Evolutionary conservation across 2,888 invertebrate genomes (phyloP).

Genomic region (Epinotia brunnichana): DNA sequence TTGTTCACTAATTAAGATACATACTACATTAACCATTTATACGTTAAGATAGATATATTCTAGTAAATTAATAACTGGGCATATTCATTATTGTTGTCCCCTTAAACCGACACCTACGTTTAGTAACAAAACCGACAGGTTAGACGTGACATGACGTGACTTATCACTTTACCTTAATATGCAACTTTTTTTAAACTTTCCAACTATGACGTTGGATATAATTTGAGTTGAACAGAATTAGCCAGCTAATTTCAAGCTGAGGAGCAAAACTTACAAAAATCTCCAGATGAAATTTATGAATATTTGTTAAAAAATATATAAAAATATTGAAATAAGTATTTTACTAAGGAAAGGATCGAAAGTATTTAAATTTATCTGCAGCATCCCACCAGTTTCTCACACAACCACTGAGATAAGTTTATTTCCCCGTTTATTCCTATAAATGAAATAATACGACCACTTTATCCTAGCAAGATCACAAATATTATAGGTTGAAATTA

Average conservation of each 20-base stretch:
- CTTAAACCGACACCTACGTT: too few relatives aligned
- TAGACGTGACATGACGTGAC: too few relatives aligned
- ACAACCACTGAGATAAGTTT: slow-evolving; percentile 25
- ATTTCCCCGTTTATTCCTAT: slow-evolving; percentile 51
- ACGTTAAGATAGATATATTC: background rate
- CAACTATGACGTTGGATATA: background rate
- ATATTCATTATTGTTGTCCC: too few relatives aligned
- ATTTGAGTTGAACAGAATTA: background rate
- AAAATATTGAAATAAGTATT: too few relatives aligned
- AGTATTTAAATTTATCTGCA: background rate
- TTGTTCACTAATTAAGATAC: background rate
- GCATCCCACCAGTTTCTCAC: background rate
- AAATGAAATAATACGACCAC: slow-evolving; percentile 67
- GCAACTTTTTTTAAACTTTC: too few relatives aligned
- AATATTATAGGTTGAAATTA: slow-evolving; percentile 79
- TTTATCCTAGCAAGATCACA: slow-evolving; percentile 71
- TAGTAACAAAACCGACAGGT: too few relatives aligned
- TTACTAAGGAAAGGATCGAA: too few relatives aligned
- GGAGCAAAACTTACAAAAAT: background rate
- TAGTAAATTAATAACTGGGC: background rate
- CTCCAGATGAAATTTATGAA: background rate
- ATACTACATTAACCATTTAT: background rate
- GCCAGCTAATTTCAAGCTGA: background rate
- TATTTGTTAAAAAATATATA: background rate
- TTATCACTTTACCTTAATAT: too few relatives aligned